phyloP scores from a whole-genome alignment of 2,797 vertebrate genomes.

The Decapterus maruadsi region DNA sequence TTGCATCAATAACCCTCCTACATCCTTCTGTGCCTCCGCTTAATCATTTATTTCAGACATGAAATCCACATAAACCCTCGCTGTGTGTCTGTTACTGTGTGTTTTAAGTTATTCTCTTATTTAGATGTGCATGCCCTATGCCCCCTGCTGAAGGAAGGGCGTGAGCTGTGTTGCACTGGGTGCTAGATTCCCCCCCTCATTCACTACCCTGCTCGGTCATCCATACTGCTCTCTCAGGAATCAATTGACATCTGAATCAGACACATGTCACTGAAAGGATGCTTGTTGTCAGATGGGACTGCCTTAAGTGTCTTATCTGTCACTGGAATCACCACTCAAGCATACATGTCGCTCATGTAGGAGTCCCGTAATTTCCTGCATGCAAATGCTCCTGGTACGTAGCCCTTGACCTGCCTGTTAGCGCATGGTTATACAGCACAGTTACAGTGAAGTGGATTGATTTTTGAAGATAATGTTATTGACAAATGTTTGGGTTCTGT shows the following conservation, averaged over 20 bases:
- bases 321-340: slow-evolving; percentile 35
- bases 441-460: background rate
- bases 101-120: slow-evolving; percentile 1
- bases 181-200: background rate
- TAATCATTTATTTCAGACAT: slow-evolving; percentile 12
- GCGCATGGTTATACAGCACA: background rate
- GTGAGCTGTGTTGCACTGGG: background rate
- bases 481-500: background rate
- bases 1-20: slow-evolving; percentile 4
- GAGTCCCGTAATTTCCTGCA: slow-evolving; percentile 10
- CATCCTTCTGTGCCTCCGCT: background rate
- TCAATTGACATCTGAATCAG: slow-evolving; percentile 42
- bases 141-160: background rate
- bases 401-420: slow-evolving; percentile 6
- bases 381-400: slow-evolving; percentile 17
- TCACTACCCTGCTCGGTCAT: slow-evolving; percentile 7
- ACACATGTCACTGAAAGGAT: slow-evolving; percentile 34
- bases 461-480: background rate
- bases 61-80: background rate
- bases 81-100: slow-evolving; percentile 1
- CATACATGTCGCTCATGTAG: slow-evolving; percentile 6
- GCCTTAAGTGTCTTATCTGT: slow-evolving; percentile 29
- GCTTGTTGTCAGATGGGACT: slow-evolving; percentile 9
- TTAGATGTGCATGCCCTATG: slow-evolving; percentile 7
- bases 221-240: slow-evolving; percentile 17